Evolutionary conservation across 2,113 vertebrate species (phyloP).

Genomic region (Podocnemis expansa): DNA sequence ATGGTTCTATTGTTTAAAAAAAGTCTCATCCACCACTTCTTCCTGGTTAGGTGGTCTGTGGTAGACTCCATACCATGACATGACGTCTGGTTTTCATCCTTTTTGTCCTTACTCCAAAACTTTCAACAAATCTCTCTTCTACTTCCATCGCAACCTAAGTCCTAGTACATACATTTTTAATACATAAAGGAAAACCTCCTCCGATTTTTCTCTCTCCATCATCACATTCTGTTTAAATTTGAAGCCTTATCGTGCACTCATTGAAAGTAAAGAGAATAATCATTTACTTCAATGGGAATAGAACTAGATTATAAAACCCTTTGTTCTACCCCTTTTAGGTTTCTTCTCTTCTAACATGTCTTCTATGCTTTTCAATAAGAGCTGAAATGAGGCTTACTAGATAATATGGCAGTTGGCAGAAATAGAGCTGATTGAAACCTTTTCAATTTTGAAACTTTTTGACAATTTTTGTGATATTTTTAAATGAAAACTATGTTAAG

Average conservation of each 20-base stretch:
- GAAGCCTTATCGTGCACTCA: background rate
- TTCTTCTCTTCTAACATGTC: slow-evolving; percentile 25
- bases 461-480: background rate
- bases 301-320: slow-evolving; percentile 56
- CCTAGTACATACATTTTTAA: no score
- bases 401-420: background rate
- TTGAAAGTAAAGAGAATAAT: slow-evolving; percentile 43
- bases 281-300: slow-evolving; percentile 35
- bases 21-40: no score
- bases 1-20: no score
- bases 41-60: no score
- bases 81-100: no score
- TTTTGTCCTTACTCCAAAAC: no score
- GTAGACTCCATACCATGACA: no score
- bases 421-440: background rate
- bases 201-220: background rate
- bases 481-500: background rate
- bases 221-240: background rate
- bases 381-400: background rate
- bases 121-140: no score
- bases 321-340: slow-evolving; percentile 44
- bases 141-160: no score
- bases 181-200: no score
- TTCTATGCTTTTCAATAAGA: slow-evolving; percentile 39
- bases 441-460: background rate